Evolutionary conservation across 2,797 vertebrate species (phyloP).

Genomic region (Periophthalmus magnuspinnatus): DNA sequence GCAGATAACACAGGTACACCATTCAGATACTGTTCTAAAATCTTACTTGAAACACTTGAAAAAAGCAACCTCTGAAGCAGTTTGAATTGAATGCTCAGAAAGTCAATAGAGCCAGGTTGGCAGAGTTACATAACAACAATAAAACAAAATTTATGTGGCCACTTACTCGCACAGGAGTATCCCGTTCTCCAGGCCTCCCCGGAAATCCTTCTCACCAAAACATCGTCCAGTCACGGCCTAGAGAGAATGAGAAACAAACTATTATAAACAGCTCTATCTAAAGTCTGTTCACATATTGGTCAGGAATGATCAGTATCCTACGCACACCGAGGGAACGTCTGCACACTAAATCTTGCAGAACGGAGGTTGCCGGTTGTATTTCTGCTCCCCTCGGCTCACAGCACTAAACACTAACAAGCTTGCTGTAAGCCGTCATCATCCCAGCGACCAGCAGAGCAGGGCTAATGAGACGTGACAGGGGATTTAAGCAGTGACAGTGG

Average conservation of each 20-base stretch:
- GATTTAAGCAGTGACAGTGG: constrained; percentile 58
- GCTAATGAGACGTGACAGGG: constrained; percentile 73
- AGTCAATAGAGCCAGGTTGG: neutral
- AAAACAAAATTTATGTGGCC: neutral
- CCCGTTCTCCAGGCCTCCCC: constrained; percentile 90
- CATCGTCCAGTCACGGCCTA: constrained; percentile 93
- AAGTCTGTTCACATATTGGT: constrained; percentile 6
- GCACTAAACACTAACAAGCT: constrained; percentile 72
- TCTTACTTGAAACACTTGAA: neutral
- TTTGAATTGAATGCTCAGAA: neutral
- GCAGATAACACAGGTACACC: no score
- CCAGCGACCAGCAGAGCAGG: constrained; percentile 55
- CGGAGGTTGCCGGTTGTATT: constrained; percentile 29
- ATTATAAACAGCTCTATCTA: no score
- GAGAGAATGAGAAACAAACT: constrained; percentile 21
- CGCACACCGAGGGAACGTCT: constrained; percentile 24
- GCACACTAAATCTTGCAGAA: constrained; percentile 26
- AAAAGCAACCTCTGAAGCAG: neutral
- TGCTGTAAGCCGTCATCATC: constrained; percentile 72
- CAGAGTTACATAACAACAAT: neutral
- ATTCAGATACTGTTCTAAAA: no score
- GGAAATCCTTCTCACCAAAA: constrained; percentile 92
- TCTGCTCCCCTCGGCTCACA: constrained; percentile 46
- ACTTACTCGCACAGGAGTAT: constrained; percentile 98
- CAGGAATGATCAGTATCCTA: constrained; percentile 22